Evolutionary conservation across 2,113 vertebrate species (phyloP).

Genomic region (Garra rufa): DNA sequence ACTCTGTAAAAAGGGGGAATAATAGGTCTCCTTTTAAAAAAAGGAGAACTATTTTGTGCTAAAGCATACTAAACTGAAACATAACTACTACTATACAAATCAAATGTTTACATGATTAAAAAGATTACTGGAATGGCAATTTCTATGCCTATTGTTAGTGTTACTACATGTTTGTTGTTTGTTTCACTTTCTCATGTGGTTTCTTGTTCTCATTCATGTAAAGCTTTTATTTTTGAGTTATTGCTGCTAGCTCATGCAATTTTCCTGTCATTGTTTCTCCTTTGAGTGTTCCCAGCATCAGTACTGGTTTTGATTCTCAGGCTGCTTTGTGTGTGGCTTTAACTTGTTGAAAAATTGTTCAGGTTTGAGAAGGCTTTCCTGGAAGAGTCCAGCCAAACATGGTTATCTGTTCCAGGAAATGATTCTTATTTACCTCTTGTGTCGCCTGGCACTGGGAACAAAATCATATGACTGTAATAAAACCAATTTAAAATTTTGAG

Average conservation of each 20-base stretch:
- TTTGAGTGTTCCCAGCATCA: not conserved
- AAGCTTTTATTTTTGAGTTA: not conserved
- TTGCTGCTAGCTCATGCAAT: not conserved
- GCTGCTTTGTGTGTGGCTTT: not conserved
- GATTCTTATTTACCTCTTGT: not conserved
- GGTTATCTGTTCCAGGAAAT: slow-evolving; percentile 13
- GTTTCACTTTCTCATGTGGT: not conserved
- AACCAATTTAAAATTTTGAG: not conserved
- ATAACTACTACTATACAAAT: not conserved
- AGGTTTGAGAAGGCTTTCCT: not conserved
- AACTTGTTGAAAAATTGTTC: not conserved
- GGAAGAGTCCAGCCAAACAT: not conserved
- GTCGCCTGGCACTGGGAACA: not conserved
- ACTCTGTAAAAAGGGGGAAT: no score
- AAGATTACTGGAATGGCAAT: not conserved
- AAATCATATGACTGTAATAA: not conserved
- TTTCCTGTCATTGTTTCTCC: not conserved
- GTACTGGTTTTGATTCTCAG: not conserved
- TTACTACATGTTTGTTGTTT: not conserved
- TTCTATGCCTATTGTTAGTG: not conserved
- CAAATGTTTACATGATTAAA: not conserved
- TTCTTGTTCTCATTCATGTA: not conserved
- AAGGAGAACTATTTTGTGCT: not conserved
- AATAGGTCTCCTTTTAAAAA: no score
- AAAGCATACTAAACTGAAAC: not conserved